These are phyloP conservation scores for Anser cygnoides DNA, from an alignment of 2,113 vertebrate species.

Conservation along the genomic window DNA sequence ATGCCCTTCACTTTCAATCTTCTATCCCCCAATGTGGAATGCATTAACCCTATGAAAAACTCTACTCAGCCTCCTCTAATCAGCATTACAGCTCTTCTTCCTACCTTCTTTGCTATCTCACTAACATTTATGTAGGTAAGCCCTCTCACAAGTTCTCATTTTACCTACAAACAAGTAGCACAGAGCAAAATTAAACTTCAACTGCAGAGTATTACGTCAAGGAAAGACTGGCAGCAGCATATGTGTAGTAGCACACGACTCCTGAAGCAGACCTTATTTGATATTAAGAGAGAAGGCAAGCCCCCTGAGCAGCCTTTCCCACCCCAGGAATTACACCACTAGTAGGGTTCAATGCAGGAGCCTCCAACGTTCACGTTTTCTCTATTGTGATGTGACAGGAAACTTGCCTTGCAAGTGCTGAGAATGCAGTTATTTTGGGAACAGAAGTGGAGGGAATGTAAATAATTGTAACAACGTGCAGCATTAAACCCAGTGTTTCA, in stretches of 20 bases:
- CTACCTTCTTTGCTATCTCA: slow-evolving; percentile 31
- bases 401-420: neutral
- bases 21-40: slow-evolving; percentile 82
- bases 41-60: slow-evolving; percentile 83
- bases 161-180: neutral
- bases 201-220: neutral
- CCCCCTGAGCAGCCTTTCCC: neutral
- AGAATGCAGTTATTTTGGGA: neutral
- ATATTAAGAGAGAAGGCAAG: neutral
- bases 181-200: slow-evolving; percentile 11
- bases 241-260: neutral
- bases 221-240: neutral
- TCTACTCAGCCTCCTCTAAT: slow-evolving; percentile 77
- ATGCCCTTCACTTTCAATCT: slow-evolving; percentile 88
- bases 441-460: neutral
- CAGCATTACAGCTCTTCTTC: slow-evolving; percentile 62
- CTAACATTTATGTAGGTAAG: slow-evolving; percentile 24
- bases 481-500: neutral
- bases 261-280: rapidly evolving
- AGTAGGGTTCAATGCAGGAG: neutral
- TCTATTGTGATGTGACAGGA: neutral
- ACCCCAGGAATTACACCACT: neutral
- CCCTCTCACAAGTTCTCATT: neutral
- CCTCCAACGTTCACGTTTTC: neutral
- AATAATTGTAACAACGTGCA: neutral